Base-by-base conservation (phyloP, 2,797 vertebrate genomes). In the Hydrolagus colliei region DNA sequence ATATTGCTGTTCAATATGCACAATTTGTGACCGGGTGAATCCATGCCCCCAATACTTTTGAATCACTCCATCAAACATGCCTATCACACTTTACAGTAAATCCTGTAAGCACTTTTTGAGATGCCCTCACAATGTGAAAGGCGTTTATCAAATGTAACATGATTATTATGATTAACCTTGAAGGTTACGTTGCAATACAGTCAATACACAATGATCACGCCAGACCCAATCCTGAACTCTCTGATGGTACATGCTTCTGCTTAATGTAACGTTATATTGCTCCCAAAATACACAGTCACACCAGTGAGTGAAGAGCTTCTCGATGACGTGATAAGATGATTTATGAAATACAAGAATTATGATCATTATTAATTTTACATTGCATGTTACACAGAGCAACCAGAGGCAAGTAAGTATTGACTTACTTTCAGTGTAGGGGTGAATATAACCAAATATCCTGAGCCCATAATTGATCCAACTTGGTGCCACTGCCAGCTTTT, bases 381-480 rank as follows among this genome's bases (percentile, higher is more conserved):
- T 0, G 16, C 14, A 9, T 5, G 13, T 4, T 27, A 35, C 9
- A 11, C 10, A 84, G 32, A 84, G 52, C 32, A 8, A 68, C 18
- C 18, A 61, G 61, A 77, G 41, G 8, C 35, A 2, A 59, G 7
- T 18, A 27, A 63, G 16, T 75, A 86, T 61, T 75, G 9, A 85
- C 92, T 91, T 92, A 99, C 97, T 97, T 0, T 95, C 89, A 0
- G 90, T 73, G 63, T 92, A 94, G 22, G 98, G 97, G 88, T 98
- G 97, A 86, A 99, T 88, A 89, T 97, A 99, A 87, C 98, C 98
- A 89, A 99, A 99, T 90, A 99, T 96, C 86, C 97, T 93, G 87
- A 99, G 94, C 16, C 97, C 98, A 0, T 99, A 99, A 91, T 97
- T 95, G 86, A 92, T 97, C 97, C 97, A 97, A 86, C 92, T 94